Evolutionary conservation across 2,888 invertebrate genomes (phyloP).

Genomic region (Scelioninae gen. 2): DNA sequence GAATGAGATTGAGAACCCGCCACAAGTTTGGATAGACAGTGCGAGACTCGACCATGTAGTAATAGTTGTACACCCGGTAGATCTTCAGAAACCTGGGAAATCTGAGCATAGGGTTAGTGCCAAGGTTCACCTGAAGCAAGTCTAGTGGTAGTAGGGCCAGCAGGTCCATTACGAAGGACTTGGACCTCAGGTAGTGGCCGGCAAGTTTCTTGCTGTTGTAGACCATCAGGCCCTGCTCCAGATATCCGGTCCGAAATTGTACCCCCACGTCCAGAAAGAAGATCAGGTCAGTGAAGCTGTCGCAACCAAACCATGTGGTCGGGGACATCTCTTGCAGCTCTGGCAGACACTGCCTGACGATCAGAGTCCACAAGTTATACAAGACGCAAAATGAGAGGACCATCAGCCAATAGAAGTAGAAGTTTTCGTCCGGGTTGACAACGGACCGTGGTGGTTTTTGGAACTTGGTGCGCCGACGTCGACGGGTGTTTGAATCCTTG

Average conservation of each 20-base stretch:
- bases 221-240: constrained; percentile 96
- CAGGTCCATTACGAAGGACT: constrained; percentile 90
- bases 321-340: constrained; percentile 87
- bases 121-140: constrained; percentile 88
- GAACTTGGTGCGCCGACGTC: constrained; percentile 80
- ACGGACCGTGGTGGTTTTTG: constrained; percentile 87
- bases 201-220: constrained; percentile 94
- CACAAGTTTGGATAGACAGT: constrained; percentile 97
- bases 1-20: constrained; percentile 95
- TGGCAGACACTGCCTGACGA: constrained; percentile 95
- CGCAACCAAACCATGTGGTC: constrained; percentile 87
- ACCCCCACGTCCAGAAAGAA: constrained; percentile 93
- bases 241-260: constrained; percentile 94
- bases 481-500: constrained; percentile 77
- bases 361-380: constrained; percentile 96
- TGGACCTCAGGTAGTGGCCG: constrained; percentile 90
- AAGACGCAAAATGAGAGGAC: constrained; percentile 91
- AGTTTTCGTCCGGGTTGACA: constrained; percentile 96
- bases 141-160: constrained; percentile 90
- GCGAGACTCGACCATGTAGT: constrained; percentile 96
- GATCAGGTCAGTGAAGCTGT: constrained; percentile 90
- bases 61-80: constrained; percentile 93
- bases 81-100: constrained; percentile 93
- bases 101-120: constrained; percentile 90
- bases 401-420: constrained; percentile 97